These are phyloP conservation scores for Chloroceryle aenea DNA, from an alignment of 2,113 vertebrate genomes.

Conservation along the genomic window DNA sequence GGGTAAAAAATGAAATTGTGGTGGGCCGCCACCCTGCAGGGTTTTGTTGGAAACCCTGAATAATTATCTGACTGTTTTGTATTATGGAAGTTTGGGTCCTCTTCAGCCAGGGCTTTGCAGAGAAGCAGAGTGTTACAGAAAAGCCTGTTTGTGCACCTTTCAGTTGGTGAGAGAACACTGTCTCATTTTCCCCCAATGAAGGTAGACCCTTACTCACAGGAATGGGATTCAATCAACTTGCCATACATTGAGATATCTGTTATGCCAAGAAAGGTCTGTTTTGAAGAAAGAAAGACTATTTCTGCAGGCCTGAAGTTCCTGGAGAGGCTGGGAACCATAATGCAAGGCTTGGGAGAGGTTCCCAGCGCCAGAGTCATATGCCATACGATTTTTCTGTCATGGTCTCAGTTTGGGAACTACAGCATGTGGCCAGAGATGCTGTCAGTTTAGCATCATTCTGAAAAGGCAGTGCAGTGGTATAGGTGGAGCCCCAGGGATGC, in stretches of 20 bases:
- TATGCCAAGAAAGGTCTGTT: neutral
- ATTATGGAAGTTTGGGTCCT: neutral
- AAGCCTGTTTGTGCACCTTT: neutral
- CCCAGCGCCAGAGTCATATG: neutral
- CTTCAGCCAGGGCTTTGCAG: neutral
- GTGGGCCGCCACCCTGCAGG: conserved; percentile 30
- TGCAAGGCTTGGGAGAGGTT: neutral
- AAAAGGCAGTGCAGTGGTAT: neutral
- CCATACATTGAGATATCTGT: neutral
- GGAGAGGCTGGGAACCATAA: neutral
- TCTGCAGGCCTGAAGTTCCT: neutral
- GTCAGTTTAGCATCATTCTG: neutral
- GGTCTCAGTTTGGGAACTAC: neutral
- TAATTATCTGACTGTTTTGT: conserved; percentile 41
- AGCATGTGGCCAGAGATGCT: rapidly evolving
- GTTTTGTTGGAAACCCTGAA: conserved; percentile 51
- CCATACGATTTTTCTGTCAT: neutral
- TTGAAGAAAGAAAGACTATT: neutral
- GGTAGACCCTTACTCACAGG: neutral
- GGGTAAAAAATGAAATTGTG: conserved; percentile 54
- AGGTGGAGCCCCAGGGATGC: neutral
- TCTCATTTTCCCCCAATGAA: neutral
- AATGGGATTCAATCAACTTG: neutral
- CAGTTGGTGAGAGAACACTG: rapidly evolving
- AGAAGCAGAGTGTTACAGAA: neutral